Evolutionary conservation across 2,888 invertebrate genomes (phyloP).

Genomic region (Drosophila nigricruria): DNA sequence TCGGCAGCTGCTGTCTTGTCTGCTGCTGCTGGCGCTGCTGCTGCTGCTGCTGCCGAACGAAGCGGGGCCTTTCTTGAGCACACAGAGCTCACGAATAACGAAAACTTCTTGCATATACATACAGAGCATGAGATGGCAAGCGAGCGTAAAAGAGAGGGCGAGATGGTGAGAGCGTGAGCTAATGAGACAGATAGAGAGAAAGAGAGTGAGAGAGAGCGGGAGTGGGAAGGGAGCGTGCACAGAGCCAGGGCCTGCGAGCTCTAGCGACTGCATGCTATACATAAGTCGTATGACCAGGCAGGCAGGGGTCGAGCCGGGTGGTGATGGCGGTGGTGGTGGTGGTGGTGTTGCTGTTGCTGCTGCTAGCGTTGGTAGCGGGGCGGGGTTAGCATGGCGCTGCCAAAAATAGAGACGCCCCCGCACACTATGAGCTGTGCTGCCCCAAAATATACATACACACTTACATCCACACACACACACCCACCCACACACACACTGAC

Average conservation of each 20-base stretch:
- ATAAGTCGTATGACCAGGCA: conserved; percentile 36
- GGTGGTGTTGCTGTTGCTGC: neutral
- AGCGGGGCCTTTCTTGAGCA: conserved; percentile 82
- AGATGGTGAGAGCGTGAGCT: conserved; percentile 13
- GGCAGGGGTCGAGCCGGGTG: conserved; percentile 45
- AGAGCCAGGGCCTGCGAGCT: conserved; percentile 58
- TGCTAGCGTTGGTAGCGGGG: neutral
- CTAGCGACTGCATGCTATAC: conserved; percentile 52
- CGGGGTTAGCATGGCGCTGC: conserved; percentile 48
- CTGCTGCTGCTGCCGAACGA: conserved; percentile 54
- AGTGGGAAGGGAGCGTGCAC: conserved; percentile 23
- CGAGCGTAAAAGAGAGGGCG: conserved; percentile 13
- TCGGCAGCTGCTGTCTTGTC: conserved; percentile 64
- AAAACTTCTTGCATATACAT: conserved; percentile 74
- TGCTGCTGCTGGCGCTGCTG: conserved; percentile 48
- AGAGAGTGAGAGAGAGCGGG: conserved; percentile 9
- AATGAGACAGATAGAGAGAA: conserved; percentile 1
- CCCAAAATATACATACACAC: conserved; percentile 29
- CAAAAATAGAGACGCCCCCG: conserved; percentile 79
- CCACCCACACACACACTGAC: conserved; percentile 6
- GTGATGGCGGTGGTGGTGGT: neutral
- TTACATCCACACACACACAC: conserved; percentile 15
- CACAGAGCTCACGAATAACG: conserved; percentile 69
- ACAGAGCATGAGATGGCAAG: conserved; percentile 28
- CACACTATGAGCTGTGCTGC: conserved; percentile 39